Percentiles rank a stretch among this genome's conserved stretches.
phyloP scores from a whole-genome alignment of 23 tunicate species.

The Halocynthia aurantium region DNA sequence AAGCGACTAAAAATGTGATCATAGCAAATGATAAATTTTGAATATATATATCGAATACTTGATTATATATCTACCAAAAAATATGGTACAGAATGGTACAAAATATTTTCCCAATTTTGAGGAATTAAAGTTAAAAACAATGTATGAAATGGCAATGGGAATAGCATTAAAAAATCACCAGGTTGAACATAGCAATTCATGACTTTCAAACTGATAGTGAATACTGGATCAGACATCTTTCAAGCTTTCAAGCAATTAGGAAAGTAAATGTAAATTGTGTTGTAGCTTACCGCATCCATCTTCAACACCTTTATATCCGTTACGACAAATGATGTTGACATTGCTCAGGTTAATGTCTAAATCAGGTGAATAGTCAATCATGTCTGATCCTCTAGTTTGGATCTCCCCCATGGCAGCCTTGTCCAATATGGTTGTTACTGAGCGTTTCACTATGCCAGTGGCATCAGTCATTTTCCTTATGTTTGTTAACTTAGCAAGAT shows the following conservation, averaged over 20 bases:
- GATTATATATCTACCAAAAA: background rate
- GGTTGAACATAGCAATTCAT: no score
- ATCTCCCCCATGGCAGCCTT: constrained; percentile 29
- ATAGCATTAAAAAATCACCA: no score
- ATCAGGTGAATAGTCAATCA: constrained; percentile 30
- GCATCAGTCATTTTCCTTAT: constrained; percentile 21
- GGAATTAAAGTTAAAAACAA: background rate
- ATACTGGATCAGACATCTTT: no score
- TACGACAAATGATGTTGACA: constrained; percentile 19
- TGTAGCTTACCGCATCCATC: constrained; percentile 43
- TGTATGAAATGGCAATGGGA: no score
- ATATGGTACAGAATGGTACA: background rate
- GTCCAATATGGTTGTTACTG: constrained; percentile 35
- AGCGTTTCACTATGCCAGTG: constrained; percentile 25
- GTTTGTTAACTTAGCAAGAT: constrained; percentile 21
- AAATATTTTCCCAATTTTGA: background rate
- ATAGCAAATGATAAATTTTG: background rate
- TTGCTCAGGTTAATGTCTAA: constrained; percentile 22
- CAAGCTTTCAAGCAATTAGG: no score
- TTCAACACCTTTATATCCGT: constrained; percentile 18
- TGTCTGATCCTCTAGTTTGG: constrained; percentile 24
- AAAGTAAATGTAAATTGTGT: background rate
- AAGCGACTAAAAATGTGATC: constrained; percentile 24
- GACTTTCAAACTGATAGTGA: no score
- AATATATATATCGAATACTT: background rate